Percentiles rank a stretch among this genome's conserved stretches.
Conservation (phyloP, 2,888 invertebrate species). For the Drosophila quinaria region DNA sequence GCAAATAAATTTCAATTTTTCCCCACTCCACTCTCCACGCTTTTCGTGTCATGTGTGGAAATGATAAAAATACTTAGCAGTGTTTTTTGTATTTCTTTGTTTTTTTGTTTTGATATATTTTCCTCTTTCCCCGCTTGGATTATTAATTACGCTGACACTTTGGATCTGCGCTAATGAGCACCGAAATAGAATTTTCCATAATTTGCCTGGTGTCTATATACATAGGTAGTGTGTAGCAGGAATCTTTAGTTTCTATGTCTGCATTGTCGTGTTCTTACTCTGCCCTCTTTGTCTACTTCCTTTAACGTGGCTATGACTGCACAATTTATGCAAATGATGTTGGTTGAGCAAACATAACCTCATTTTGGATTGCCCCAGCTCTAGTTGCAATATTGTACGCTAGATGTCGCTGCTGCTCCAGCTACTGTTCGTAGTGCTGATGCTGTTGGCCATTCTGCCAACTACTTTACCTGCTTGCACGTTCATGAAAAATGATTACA, state of each 20-base stretch:
- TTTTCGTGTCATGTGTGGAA: conserved; percentile 56
- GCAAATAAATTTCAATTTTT: conserved; percentile 67
- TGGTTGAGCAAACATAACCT: conserved; percentile 77
- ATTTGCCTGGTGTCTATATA: conserved; percentile 53
- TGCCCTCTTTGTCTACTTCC: not conserved
- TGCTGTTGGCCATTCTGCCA: conserved; percentile 40
- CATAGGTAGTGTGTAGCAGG: not conserved
- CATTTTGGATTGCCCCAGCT: conserved; percentile 56
- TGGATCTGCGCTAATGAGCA: conserved; percentile 70
- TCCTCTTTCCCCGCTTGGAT: conserved; percentile 48
- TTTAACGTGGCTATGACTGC: conserved; percentile 6
- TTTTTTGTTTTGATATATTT: conserved; percentile 20
- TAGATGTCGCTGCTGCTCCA: conserved; percentile 49
- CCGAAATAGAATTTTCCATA: conserved; percentile 74
- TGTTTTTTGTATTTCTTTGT: conserved; percentile 6
- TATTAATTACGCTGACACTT: conserved; percentile 76
- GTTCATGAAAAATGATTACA: conserved; percentile 81
- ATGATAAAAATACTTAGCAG: conserved; percentile 70
- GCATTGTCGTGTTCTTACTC: conserved; percentile 5
- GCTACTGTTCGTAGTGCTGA: conserved; percentile 1
- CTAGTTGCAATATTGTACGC: conserved; percentile 44
- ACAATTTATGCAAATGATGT: conserved; percentile 75
- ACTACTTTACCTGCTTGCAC: conserved; percentile 52
- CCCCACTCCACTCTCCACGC: conserved; percentile 9
- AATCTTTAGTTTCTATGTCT: conserved; percentile 17